A percentile compares a stretch with the other conserved stretches of the same genome.
phyloP scores from a whole-genome alignment of 1,140 invertebrate genomes.

The Drosophila azteca region DNA sequence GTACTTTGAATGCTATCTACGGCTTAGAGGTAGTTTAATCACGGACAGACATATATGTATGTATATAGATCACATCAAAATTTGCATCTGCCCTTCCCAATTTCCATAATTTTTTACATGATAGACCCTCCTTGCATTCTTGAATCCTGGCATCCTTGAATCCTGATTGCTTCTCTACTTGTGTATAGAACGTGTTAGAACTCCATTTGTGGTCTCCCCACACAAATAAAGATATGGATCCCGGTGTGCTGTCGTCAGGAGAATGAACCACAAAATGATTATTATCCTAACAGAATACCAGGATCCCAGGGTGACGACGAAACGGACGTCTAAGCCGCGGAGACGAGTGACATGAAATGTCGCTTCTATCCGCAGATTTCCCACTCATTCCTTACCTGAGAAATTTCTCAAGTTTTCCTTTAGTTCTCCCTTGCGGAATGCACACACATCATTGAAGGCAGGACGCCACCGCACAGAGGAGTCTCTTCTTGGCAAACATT shows the following conservation, averaged over 20 bases:
- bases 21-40: no score
- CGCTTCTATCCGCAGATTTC: no score
- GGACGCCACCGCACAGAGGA: not conserved
- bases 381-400: not conserved
- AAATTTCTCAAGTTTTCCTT: slow-evolving; percentile 22
- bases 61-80: no score
- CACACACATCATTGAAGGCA: slow-evolving; percentile 1
- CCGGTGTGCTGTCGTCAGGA: not conserved
- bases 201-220: slow-evolving; percentile 21
- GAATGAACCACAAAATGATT: slow-evolving; percentile 35
- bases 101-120: no score
- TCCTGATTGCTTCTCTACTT: slow-evolving; percentile 22
- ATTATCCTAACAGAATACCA: not conserved
- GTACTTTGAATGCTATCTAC: no score
- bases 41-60: no score
- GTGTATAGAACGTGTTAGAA: slow-evolving; percentile 26
- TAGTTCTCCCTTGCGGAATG: slow-evolving; percentile 8
- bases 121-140: no score
- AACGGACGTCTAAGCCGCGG: slow-evolving; percentile 13
- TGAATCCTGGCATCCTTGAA: not conserved
- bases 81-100: no score
- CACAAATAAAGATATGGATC: slow-evolving; percentile 31
- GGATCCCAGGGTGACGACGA: slow-evolving; percentile 17
- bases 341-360: no score
- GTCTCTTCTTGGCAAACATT: slow-evolving; percentile 38